Evolutionary conservation across 2,888 invertebrate species (phyloP), one percentile per base, ranked within the genome.

Genomic region (Resseliella maxima): DNA sequence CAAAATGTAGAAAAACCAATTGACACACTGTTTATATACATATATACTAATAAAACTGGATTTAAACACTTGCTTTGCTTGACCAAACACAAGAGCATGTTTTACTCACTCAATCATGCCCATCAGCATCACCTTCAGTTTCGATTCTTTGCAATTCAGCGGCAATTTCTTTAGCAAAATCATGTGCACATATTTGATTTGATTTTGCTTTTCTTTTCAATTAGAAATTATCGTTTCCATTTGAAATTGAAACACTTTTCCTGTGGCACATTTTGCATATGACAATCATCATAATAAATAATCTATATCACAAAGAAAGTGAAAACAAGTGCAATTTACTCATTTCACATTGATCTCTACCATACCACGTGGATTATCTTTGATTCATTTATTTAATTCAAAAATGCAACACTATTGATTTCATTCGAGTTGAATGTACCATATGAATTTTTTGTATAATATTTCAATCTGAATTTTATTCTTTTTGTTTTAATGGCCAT

Each of bases 1-100:
- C 35, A 72, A 72, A 72, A 72, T 72, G 72, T 72, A 31, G 72
- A 72, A 72, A 72, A 72, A 35, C 72, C 72, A 72, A 72, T 72
- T 72, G 72, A 72, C 72, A 72, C 72, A 72, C 72, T 59, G 50
- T 41, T 41, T 2, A 2, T 50, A n/a, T n/a, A 15, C 15, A 31
- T 31, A 10, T 3, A 27, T 24, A 59, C 31, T 59, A 59, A 31
- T 72, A 72, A 72, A 72, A 72, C 72, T 72, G 72, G 72, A 72
- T 72, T 72, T 35, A 72, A 31, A 35, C 72, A 72, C 72, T 72
- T 72, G 72, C 31, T 72, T 72, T 15, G 31, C n/a, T 72, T 59
- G 59, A 59, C 27, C 59, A 59, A 59, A 5, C 59, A 59, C 24
- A 50, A 50, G 41, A 41, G 59, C 59, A n/a, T n/a, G 24, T 24